Conservation (phyloP, 2,888 invertebrate species). For the Molorchus minor region DNA sequence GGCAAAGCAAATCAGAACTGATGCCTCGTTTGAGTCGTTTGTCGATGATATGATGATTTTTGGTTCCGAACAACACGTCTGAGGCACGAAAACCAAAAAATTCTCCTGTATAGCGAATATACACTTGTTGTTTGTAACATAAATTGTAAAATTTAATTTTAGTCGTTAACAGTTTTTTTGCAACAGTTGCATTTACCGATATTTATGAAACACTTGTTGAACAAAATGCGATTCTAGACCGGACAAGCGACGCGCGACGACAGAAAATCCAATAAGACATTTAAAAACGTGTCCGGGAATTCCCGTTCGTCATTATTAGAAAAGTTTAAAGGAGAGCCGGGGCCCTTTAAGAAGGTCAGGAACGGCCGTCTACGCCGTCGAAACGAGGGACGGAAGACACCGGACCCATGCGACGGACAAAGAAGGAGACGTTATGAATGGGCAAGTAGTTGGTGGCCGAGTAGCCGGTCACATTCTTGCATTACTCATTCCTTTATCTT, state of each 20-base stretch:
- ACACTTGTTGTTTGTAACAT: too few relatives aligned
- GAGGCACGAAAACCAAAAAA: too few relatives aligned
- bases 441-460: constrained; percentile 40
- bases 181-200: constrained; percentile 7
- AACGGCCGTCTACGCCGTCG: constrained; percentile 30
- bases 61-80: too few relatives aligned
- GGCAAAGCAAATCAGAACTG: too few relatives aligned
- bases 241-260: constrained; percentile 20
- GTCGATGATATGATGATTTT: too few relatives aligned
- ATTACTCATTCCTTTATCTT: constrained; percentile 46
- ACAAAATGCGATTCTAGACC: constrained; percentile 20
- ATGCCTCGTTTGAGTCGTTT: too few relatives aligned
- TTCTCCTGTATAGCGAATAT: too few relatives aligned
- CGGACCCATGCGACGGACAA: constrained; percentile 30
- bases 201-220: constrained; percentile 37
- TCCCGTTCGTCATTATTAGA: constrained; percentile 44
- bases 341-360: constrained; percentile 40
- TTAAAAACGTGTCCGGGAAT: constrained; percentile 31
- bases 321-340: constrained; percentile 44
- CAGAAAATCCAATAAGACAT: constrained; percentile 47
- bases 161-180: background rate
- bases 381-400: constrained; percentile 29
- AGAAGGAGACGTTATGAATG: constrained; percentile 43
- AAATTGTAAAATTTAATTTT: too few relatives aligned
- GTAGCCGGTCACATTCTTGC: constrained; percentile 41